Evolutionary conservation across 2,888 invertebrate species (phyloP).

Genomic region (Drosophila anomelani): DNA sequence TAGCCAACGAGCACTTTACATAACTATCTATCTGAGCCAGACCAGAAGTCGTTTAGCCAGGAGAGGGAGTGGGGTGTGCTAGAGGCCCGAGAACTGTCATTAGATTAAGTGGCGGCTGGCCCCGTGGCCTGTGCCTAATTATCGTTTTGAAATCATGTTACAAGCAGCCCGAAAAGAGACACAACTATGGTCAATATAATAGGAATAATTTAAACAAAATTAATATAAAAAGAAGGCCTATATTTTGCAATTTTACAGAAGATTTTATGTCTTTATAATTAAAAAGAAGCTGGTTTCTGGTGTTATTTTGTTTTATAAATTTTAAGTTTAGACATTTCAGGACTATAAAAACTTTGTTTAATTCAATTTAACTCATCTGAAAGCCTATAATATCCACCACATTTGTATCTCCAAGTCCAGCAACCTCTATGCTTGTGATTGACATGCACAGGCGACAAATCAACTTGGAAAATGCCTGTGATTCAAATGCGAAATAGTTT

Average conservation of each 20-base stretch:
- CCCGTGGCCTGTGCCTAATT: constrained; percentile 61
- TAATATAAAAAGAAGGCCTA: neutral
- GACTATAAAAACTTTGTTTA: neutral
- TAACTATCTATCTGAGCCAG: constrained; percentile 53
- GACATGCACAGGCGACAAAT: constrained; percentile 79
- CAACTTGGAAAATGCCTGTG: constrained; percentile 64
- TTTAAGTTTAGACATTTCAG: no score
- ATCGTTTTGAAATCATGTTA: constrained; percentile 78
- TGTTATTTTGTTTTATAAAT: no score
- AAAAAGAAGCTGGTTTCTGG: no score
- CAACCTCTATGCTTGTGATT: constrained; percentile 56
- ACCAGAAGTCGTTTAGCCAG: constrained; percentile 77
- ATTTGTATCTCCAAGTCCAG: constrained; percentile 3
- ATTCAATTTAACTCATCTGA: neutral
- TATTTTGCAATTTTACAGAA: no score
- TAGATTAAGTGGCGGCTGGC: constrained; percentile 74
- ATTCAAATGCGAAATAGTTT: constrained; percentile 78
- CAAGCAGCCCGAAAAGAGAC: constrained; percentile 48
- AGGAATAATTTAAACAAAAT: neutral
- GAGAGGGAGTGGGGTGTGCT: constrained; percentile 31
- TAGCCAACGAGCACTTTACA: constrained; percentile 47
- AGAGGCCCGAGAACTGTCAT: constrained; percentile 69
- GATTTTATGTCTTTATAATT: no score
- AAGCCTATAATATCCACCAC: neutral
- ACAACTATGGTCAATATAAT: neutral